Evolutionary conservation across 2,888 invertebrate genomes (phyloP).

Genomic region (Cheilosia grossa): DNA sequence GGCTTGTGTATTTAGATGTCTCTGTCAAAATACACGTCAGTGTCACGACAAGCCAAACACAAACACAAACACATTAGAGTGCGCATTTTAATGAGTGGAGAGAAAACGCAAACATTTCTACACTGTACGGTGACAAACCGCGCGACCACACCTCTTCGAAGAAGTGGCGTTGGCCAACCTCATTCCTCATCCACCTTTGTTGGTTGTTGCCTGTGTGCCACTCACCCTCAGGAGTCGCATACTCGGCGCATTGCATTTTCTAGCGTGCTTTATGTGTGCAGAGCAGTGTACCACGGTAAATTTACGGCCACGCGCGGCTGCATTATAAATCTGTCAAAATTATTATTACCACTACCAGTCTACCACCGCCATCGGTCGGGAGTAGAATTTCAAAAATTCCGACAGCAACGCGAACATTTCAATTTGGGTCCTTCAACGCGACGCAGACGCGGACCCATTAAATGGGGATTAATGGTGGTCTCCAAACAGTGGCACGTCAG

Average conservation of each 20-base stretch:
- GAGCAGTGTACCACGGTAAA: conserved; percentile 23
- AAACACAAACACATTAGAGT: conserved; percentile 21
- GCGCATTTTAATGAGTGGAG: conserved; percentile 12
- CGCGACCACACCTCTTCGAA: conserved; percentile 43
- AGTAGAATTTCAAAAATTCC: conserved; percentile 70
- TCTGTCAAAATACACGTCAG: conserved; percentile 20
- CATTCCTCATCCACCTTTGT: conserved; percentile 56
- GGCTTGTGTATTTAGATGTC: conserved; percentile 21
- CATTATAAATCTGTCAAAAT: conserved; percentile 72
- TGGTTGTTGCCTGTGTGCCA: conserved; percentile 49
- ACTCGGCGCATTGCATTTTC: conserved; percentile 25
- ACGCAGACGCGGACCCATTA: conserved; percentile 47
- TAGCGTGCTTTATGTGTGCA: conserved; percentile 43
- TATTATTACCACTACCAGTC: conserved; percentile 50
- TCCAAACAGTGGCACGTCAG: conserved; percentile 61
- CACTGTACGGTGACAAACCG: conserved; percentile 10
- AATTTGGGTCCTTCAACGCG: conserved; percentile 67
- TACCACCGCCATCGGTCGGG: conserved; percentile 16
- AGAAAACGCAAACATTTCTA: conserved; percentile 3
- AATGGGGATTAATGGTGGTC: conserved; percentile 67
- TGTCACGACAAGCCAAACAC: conserved; percentile 4
- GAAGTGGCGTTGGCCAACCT: conserved; percentile 40
- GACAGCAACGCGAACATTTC: conserved; percentile 57
- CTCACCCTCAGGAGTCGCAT: conserved; percentile 62
- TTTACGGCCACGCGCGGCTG: conserved; percentile 63